Conservation (phyloP, 2,888 invertebrate species). For the Halocaridina rubra region DNA sequence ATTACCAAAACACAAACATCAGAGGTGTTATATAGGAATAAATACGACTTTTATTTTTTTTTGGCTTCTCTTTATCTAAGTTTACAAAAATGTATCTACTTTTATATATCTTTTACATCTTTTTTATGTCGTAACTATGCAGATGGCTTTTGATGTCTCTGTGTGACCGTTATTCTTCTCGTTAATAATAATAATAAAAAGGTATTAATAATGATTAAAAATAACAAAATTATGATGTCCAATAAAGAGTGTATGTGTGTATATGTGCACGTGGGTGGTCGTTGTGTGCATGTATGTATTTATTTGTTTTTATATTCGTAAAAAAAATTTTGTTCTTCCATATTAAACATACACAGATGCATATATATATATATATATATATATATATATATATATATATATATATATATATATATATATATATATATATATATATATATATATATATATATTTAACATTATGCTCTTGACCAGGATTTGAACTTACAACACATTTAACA, state of each 20-base stretch:
- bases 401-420: background rate
- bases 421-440: slow-evolving; percentile 14
- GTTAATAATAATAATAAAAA: background rate
- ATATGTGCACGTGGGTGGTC: background rate
- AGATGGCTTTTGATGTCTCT: background rate
- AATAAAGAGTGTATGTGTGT: background rate
- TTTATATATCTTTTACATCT: background rate
- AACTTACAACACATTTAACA: too few species aligned
- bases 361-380: background rate
- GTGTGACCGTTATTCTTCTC: background rate
- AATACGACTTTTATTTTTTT: background rate
- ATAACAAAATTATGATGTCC: too few species aligned
- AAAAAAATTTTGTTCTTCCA: too few species aligned
- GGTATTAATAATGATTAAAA: too few species aligned
- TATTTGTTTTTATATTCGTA: background rate
- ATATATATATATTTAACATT: slow-evolving; percentile 33
- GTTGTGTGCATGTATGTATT: slow-evolving; percentile 3
- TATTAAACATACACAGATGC: background rate
- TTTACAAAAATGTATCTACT: too few species aligned
- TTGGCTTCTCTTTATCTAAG: background rate
- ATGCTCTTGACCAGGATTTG: too few species aligned
- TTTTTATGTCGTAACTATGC: background rate
- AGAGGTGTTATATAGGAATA: background rate
- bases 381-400: background rate
- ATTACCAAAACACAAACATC: background rate